Percentiles rank a stretch among this genome's conserved stretches.
Evolutionary conservation across 2,888 invertebrate species (phyloP).

Genomic region (Encarsia formosa): DNA sequence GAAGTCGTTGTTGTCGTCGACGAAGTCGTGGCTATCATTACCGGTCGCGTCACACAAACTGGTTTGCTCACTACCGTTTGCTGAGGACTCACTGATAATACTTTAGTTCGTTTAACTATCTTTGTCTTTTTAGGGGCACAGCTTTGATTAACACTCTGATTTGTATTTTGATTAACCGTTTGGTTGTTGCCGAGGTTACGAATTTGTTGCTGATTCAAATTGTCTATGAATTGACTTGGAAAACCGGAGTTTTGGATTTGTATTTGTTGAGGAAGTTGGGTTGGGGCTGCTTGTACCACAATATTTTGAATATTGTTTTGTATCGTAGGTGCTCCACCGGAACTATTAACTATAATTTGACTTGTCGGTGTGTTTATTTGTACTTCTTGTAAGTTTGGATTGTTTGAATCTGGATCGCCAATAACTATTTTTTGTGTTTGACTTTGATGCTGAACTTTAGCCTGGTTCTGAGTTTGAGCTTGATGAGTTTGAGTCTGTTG

Average conservation of each 20-base stretch:
- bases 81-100: constrained; percentile 18
- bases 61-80: constrained; percentile 36
- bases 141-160: constrained; percentile 21
- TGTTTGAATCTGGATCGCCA: constrained; percentile 44
- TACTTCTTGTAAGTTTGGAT: constrained; percentile 46
- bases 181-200: constrained; percentile 39
- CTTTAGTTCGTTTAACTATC: constrained; percentile 39
- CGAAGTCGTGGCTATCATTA: constrained; percentile 13
- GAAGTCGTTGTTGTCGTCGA: constrained; percentile 27
- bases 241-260: constrained; percentile 50
- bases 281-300: constrained; percentile 48
- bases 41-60: constrained; percentile 29
- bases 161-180: constrained; percentile 11
- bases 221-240: constrained; percentile 49
- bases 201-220: constrained; percentile 49
- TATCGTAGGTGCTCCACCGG: constrained; percentile 49
- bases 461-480: constrained; percentile 12
- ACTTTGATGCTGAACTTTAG: constrained; percentile 37
- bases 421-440: constrained; percentile 50
- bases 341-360: constrained; percentile 50
- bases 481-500: constrained; percentile 16
- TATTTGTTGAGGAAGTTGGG: constrained; percentile 49
- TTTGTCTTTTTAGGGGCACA: constrained; percentile 43
- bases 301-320: constrained; percentile 51
- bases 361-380: constrained; percentile 50